phyloP scores from a whole-genome alignment of 2,888 invertebrate species.

The Polymixis flavicincta region DNA sequence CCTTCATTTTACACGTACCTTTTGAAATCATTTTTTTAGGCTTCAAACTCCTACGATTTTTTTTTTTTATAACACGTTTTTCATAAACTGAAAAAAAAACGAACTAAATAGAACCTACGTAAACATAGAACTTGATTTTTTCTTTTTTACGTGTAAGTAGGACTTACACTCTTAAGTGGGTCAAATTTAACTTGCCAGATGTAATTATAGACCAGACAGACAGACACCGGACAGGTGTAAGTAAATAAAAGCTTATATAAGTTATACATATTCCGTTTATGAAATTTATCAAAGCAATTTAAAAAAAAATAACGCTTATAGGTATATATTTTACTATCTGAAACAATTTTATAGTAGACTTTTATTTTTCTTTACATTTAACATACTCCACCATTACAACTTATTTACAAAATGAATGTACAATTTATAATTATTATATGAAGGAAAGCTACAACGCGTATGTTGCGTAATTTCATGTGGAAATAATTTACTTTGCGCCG shows the following conservation, averaged over 20 bases:
- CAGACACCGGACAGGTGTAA: too few relatives aligned
- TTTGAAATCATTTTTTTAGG: neutral
- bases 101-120: too few relatives aligned
- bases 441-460: neutral
- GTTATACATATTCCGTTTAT: neutral
- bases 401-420: neutral
- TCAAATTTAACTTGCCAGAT: too few relatives aligned
- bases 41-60: neutral
- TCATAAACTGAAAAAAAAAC: too few relatives aligned
- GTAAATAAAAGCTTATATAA: too few relatives aligned
- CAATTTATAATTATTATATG: neutral
- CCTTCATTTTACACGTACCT: neutral
- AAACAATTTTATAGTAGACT: neutral
- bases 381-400: neutral
- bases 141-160: too few relatives aligned
- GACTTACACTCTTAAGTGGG: too few relatives aligned
- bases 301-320: too few relatives aligned
- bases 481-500: constrained; percentile 30
- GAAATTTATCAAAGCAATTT: neutral
- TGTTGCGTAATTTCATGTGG: constrained; percentile 21
- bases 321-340: too few relatives aligned
- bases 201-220: too few relatives aligned
- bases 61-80: too few relatives aligned
- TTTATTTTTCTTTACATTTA: neutral
- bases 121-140: too few relatives aligned